Evolutionary conservation across 2,797 vertebrate genomes (phyloP).

Genomic region (Darevskia mixta): DNA sequence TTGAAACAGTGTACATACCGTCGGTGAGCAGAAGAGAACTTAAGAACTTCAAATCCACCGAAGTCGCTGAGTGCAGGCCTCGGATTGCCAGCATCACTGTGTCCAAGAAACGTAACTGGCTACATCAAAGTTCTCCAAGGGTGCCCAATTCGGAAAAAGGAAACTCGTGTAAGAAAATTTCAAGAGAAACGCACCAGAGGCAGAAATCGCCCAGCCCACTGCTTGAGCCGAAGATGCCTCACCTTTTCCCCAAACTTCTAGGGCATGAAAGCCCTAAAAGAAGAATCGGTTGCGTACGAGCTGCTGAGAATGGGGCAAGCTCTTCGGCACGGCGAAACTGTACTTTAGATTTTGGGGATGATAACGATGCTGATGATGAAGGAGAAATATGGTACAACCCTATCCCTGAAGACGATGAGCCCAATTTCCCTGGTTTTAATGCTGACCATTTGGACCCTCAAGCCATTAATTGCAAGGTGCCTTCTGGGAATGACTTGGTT

Average conservation of each 20-base stretch:
- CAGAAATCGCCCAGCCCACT: conserved; percentile 68
- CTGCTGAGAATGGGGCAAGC: conserved; percentile 16
- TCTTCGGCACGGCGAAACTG: conserved; percentile 41
- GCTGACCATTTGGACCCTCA: conserved; percentile 44
- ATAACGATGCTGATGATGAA: conserved; percentile 94
- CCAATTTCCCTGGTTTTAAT: conserved; percentile 43
- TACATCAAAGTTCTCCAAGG: conserved; percentile 89
- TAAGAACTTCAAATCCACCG: conserved; percentile 68
- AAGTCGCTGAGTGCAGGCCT: conserved; percentile 69
- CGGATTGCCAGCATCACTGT: conserved; percentile 92
- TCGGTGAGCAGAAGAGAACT: conserved; percentile 81
- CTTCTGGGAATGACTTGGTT: conserved; percentile 63
- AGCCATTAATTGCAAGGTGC: conserved; percentile 54
- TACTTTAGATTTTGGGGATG: conserved; percentile 84
- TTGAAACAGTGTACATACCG: conserved; percentile 87
- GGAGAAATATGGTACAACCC: conserved; percentile 99
- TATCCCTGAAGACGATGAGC: conserved; percentile 94
- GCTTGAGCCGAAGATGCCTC: conserved; percentile 69
- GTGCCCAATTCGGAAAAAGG: conserved; percentile 76
- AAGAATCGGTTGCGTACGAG: not conserved
- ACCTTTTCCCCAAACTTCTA: conserved; percentile 9
- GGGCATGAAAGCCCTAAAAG: not conserved
- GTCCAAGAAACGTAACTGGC: conserved; percentile 97
- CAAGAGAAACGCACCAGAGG: conserved; percentile 67
- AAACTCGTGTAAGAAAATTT: conserved; percentile 71